Percentiles rank a stretch among this genome's conserved stretches.
Conservation (phyloP, 2,888 invertebrate species). For the Plebejus anna region DNA sequence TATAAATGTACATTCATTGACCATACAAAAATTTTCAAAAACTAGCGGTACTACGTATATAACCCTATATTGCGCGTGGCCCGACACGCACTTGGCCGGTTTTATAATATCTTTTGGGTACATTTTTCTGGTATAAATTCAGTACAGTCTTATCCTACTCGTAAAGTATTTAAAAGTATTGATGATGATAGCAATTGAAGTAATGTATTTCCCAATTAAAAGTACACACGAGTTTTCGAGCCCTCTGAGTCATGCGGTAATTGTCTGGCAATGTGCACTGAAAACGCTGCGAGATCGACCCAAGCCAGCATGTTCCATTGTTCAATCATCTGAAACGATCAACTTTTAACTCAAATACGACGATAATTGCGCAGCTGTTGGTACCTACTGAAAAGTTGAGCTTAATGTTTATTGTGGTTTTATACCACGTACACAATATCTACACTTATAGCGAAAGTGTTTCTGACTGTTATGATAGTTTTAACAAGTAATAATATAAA, state of each 20-base stretch:
- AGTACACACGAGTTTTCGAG: background rate
- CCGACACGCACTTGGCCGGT: too few relatives aligned
- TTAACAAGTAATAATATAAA: too few relatives aligned
- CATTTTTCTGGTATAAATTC: too few relatives aligned
- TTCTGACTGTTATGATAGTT: background rate
- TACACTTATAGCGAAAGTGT: background rate
- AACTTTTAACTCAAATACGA: conserved; percentile 15
- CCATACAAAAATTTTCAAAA: too few relatives aligned
- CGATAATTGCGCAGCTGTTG: background rate
- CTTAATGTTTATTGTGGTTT: background rate
- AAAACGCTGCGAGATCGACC: conserved; percentile 1
- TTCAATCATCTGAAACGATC: conserved; percentile 10
- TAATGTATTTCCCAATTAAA: background rate
- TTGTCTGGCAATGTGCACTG: background rate
- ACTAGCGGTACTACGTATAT: too few relatives aligned
- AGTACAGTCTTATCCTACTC: too few relatives aligned
- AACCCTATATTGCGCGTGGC: too few relatives aligned
- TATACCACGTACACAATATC: too few relatives aligned
- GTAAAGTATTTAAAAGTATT: too few relatives aligned
- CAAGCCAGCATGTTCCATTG: conserved; percentile 10
- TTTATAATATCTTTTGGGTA: too few relatives aligned
- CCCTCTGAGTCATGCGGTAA: conserved; percentile 24
- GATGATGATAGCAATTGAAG: conserved; percentile 29
- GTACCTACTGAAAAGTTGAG: background rate
- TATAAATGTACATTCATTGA: too few relatives aligned